phyloP scores from a whole-genome alignment of 1,140 invertebrate genomes.

The Drusus annulatus region DNA sequence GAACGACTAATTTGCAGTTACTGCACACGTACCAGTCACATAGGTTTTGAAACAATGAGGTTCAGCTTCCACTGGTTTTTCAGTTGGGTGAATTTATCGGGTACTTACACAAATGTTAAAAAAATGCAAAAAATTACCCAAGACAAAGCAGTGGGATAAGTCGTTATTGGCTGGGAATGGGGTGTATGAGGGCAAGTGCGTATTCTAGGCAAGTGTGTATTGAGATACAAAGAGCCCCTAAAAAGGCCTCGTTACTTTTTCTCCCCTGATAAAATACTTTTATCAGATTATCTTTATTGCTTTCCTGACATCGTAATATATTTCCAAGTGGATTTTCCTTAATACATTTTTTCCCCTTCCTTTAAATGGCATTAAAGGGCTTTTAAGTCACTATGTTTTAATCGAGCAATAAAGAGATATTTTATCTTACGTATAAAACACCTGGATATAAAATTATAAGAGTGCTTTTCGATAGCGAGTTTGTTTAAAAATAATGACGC shows the following conservation, averaged over 20 bases:
- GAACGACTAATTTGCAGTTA: too few relatives aligned
- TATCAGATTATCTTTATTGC: conserved; percentile 59
- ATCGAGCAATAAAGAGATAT: conserved; percentile 37
- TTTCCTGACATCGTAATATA: conserved; percentile 53
- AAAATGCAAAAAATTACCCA: too few relatives aligned
- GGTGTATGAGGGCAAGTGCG: neutral
- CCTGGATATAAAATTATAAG: conserved; percentile 4
- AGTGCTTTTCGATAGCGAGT: conserved; percentile 25
- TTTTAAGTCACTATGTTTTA: conserved; percentile 42
- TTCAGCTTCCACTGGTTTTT: too few relatives aligned
- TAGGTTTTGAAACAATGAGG: too few relatives aligned
- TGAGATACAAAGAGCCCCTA: conserved; percentile 26
- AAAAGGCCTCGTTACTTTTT: conserved; percentile 50
- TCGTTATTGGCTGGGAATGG: neutral
- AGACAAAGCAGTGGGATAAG: neutral
- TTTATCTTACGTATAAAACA: conserved; percentile 33
- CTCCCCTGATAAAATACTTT: conserved; percentile 55
- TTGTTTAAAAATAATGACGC: conserved; percentile 30
- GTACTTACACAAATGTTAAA: too few relatives aligned
- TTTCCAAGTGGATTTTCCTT: conserved; percentile 42
- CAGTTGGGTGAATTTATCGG: too few relatives aligned
- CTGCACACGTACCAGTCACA: too few relatives aligned
- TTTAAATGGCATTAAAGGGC: conserved; percentile 17
- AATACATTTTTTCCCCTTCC: conserved; percentile 18
- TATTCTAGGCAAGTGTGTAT: conserved; percentile 7